Evolutionary conservation across 2,797 vertebrate species (phyloP), one percentile per base, ranked within the genome.

Genomic region (Sebastes vulpes): DNA sequence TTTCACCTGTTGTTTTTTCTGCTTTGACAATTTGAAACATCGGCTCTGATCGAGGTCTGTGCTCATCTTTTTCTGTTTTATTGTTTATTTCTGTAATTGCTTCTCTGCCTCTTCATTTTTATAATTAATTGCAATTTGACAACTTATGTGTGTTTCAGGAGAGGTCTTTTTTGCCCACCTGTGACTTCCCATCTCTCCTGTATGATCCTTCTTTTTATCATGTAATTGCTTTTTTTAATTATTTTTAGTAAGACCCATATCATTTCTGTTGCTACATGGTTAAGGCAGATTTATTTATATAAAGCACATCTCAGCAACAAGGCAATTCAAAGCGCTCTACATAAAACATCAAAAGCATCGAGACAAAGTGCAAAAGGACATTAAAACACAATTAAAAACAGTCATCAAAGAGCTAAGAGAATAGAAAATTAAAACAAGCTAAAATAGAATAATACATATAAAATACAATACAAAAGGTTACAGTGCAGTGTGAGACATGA

Each of bases 1-100:
- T 46, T 28, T 66, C 57, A 69, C 35, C 70, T 91, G 70, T 73
- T 81, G 58, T 82, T 82, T 63, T 72, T 65, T 42, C 28, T 50
- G 65, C 16, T 68, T 75, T 75, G 12, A 65, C 3, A 0, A 72
- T 46, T 71, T 12, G 57, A 72, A 77, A 73, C 32, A 7, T 80
- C 73, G 65, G 38, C 29, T 28, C 54, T 59, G 35, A 54, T 56
- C n/a, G 16, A 70, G 52, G 42, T 50, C n/a, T 68, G 9, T 10
- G 2, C 14, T 21, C 6, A 1, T 52, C 4, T 32, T 42, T 14
- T 18, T 32, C 6, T 5, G 10, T 58, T 79, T 66, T 50, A 48
- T 48, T 82, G 31, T 50, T 64, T 29, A 32, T 16, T 26, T 7
- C 59, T 9, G 9, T 53, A 68, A 75, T 79, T 64, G 53, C 64